Evolutionary conservation across 2,113 vertebrate genomes (phyloP), one percentile per base, ranked within the genome.

Genomic region (Todiramphus saurophagus): DNA sequence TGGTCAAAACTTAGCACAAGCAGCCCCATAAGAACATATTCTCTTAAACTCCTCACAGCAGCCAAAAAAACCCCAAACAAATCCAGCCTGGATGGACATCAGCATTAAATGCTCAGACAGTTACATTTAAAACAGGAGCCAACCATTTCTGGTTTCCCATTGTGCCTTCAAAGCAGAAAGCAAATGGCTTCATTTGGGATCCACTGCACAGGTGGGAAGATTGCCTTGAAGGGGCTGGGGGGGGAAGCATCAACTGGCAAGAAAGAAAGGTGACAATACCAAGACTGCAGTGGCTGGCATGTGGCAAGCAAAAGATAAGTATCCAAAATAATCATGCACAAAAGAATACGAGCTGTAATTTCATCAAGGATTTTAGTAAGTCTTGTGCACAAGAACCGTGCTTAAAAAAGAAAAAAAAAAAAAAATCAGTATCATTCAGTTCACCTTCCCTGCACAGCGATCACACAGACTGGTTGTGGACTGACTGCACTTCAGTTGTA

Each of bases 21-120:
- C 95, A 99, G 97, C 96, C 98, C 98, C 98, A 98, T 98, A 64
- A 99, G 97, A 3, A 98, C 97, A 63, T 98, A 98, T 15, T 99
- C 98, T 88, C 96, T 96, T 74, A 98, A 97, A 89, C 93, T 98
- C 96, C 97, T 98, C 83, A 98, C 93, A 33, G 98, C 98, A 33
- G 98, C 98, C 99, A 99, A 96, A 50, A 83, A 62, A 31, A 4
- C n/a, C 55, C 56, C 43, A 56, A 60, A 74, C 9, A 44, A 82
- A 68, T 37, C 43, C 48, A 53, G 35, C 21, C n/a, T 43, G n/a
- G 33, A 46, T 6, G 21, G n/a, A 59, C 28, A 37, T 64, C 27
- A 20, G 5, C 14, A 16, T 19, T 24, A 78, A 55, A 28, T 33
- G 11, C 55, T 48, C 60, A 50, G 20, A 17, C 53, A 62, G 17